Conservation (phyloP, 2,888 invertebrate species). For the Phengaris alcon region DNA sequence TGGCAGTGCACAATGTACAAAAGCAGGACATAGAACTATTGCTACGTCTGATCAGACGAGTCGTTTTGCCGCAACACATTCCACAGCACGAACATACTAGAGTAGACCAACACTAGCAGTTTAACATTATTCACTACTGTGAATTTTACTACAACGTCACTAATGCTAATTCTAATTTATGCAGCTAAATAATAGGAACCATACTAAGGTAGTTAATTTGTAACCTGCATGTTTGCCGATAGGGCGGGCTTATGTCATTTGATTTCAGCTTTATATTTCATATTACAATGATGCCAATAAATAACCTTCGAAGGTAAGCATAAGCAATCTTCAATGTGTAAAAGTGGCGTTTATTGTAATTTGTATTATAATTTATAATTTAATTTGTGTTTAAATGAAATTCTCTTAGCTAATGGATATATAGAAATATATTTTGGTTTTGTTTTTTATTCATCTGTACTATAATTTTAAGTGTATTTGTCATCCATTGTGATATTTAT, state of each 20-base stretch:
- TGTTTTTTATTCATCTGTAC: background rate
- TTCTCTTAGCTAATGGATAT: background rate
- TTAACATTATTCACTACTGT: constrained; percentile 28
- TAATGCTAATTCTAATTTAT: constrained; percentile 75
- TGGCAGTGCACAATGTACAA: constrained; percentile 6
- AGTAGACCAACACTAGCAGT: constrained; percentile 38
- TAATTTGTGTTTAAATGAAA: background rate
- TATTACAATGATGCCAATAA: background rate
- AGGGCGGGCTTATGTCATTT: constrained; percentile 29
- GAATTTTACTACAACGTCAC: constrained; percentile 49
- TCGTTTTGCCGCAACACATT: background rate
- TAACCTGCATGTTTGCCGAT: constrained; percentile 37
- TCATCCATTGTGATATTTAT: background rate
- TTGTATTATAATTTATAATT: background rate
- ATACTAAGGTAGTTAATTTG: constrained; percentile 74
- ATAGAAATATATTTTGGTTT: background rate
- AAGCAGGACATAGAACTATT: constrained; percentile 11
- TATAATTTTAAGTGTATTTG: background rate
- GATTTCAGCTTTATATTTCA: constrained; percentile 32
- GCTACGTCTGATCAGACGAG: background rate
- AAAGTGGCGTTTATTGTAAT: background rate
- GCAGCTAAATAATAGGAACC: constrained; percentile 81
- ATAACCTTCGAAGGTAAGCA: background rate
- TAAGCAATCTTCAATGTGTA: background rate
- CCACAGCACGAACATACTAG: constrained; percentile 33